These are phyloP conservation scores for Aphyosemion australe DNA, from an alignment of 2,113 vertebrate genomes.

Conservation along the genomic window DNA sequence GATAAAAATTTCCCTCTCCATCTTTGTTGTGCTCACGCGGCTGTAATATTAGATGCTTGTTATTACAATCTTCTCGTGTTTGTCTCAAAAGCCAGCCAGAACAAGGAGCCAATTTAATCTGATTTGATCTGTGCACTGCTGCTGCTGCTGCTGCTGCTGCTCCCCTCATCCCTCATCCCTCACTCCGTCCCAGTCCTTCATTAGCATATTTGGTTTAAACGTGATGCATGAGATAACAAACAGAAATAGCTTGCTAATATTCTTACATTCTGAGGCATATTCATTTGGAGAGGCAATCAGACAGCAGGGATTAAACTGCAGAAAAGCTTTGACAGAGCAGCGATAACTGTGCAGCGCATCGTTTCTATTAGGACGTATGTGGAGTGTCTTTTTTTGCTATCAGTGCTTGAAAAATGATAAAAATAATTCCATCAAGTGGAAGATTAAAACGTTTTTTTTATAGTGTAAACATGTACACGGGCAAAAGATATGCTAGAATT, in stretches of 20 bases:
- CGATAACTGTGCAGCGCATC: slow-evolving; percentile 42
- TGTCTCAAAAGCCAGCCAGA: slow-evolving; percentile 27
- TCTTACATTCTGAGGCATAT: slow-evolving; percentile 43
- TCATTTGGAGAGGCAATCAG: slow-evolving; percentile 57
- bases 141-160: not conserved
- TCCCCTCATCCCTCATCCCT: not conserved
- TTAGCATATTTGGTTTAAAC: slow-evolving; percentile 42
- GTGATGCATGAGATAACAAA: slow-evolving; percentile 10
- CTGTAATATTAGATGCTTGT: slow-evolving; percentile 28
- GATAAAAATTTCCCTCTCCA: slow-evolving; percentile 1
- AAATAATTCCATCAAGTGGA: slow-evolving; percentile 21
- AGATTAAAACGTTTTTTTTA: slow-evolving; percentile 5
- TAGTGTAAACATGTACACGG: not conserved
- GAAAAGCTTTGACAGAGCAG: slow-evolving; percentile 12
- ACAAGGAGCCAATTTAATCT: slow-evolving; percentile 40
- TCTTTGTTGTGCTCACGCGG: slow-evolving; percentile 15
- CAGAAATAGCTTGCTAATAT: slow-evolving; percentile 29
- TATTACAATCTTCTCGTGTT: slow-evolving; percentile 44
- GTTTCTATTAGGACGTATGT: slow-evolving; percentile 17
- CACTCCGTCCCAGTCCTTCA: not conserved
- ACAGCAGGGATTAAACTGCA: slow-evolving; percentile 33
- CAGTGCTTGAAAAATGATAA: slow-evolving; percentile 35
- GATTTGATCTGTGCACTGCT: not conserved
- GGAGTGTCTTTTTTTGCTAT: slow-evolving; percentile 4
- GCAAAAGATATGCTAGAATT: not conserved